Base-by-base conservation (phyloP, 2,797 vertebrate genomes). In the Luscinia megarhynchos region DNA sequence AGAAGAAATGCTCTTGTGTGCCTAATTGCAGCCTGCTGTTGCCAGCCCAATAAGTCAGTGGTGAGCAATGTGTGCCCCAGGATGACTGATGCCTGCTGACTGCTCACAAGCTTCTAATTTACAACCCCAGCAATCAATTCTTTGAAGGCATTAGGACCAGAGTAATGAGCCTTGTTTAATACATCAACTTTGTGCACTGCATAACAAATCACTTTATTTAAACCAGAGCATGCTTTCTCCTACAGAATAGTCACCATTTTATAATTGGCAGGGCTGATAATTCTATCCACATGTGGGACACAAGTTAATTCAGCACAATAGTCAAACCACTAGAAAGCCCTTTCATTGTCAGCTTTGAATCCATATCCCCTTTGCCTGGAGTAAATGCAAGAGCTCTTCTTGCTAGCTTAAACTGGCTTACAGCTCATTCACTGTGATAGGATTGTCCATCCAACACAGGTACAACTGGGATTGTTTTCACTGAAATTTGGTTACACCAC, bases 21-120 rank as follows among this genome's bases (percentile, higher is more conserved):
- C 64, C 74, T 86, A 89, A 93, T 74, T 87, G 74, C 61, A 84
- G 85, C 40, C 46, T 76, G 58, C 62, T 85, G 48, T 7, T 87
- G 87, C 77, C 87, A 83, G 73, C 80, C 85, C 63, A 67, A 34
- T 50, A 48, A 85, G 57, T 48, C 67, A 61, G 84, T 48, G 51
- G 72, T 84, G 88, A 87, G 84, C 32, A 2, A 36, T 77, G 53
- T 85, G 50, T 84, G 73, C 80, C 62, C 75, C 87, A 50, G 75
- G 68, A 84, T 84, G 90, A 70, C 73, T 91, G 86, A 91, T 63
- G 72, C 85, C 90, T 53, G 48, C 72, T 87, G 69, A 29, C 83
- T 72, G n/a, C 43, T 92, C 94, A 83, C 67, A 78, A 53, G 76
- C 64, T 83, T 84, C 89, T 84, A 76, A 89, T 94, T 95, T 90